Evolutionary conservation across 2,113 vertebrate genomes (phyloP).

Genomic region (Halcyon malimbica): DNA sequence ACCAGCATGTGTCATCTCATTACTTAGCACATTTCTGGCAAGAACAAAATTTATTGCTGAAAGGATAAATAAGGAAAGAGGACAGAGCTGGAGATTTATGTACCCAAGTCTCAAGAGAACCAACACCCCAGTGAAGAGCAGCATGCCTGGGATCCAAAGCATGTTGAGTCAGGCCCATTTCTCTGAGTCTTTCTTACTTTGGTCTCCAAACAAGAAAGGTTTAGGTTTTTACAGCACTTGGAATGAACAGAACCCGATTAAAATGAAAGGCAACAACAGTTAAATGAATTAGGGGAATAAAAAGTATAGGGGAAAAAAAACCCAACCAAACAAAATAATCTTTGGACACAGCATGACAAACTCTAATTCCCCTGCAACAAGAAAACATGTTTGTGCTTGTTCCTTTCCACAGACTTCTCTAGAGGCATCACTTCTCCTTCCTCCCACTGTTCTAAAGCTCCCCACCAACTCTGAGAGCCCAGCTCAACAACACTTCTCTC

Average conservation of each 20-base stretch:
- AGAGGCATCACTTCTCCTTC: not conserved
- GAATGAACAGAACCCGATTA: not conserved
- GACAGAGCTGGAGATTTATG: not conserved
- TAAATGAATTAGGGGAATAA: not conserved
- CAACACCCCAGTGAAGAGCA: not conserved
- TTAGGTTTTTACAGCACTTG: not conserved
- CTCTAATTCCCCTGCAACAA: not conserved
- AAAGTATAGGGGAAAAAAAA: not conserved
- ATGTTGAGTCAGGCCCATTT: not conserved
- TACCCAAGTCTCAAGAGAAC: not conserved
- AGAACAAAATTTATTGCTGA: not conserved
- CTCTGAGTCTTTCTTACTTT: not conserved
- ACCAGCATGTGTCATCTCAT: constrained; percentile 8
- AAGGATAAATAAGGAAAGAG: not conserved
- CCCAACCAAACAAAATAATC: not conserved
- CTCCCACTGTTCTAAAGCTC: not conserved
- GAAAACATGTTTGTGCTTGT: not conserved
- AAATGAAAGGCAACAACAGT: not conserved
- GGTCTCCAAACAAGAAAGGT: not conserved
- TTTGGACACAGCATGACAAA: not conserved
- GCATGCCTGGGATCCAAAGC: not conserved
- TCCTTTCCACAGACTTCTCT: not conserved
- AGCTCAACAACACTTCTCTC: not conserved
- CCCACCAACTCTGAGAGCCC: not conserved
- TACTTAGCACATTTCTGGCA: not conserved